A percentile compares a stretch with the other conserved stretches of the same genome.
These are phyloP conservation scores for Geopemphigus sp. DNA, from an alignment of 1,140 invertebrate species.

Conservation along the genomic window DNA sequence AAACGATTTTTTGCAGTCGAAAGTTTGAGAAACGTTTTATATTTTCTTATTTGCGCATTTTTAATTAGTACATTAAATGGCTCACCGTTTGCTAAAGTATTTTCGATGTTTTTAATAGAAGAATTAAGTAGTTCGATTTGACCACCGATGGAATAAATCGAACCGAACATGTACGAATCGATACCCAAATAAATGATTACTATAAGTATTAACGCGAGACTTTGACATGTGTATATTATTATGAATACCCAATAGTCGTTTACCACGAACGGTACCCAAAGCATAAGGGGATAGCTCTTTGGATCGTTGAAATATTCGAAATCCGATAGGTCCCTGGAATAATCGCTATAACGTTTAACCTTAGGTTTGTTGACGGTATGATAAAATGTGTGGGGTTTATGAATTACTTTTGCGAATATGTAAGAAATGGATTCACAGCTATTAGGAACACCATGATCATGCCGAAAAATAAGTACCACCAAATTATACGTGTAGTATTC, in stretches of 20 bases:
- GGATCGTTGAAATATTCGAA: constrained; percentile 23
- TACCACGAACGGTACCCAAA: constrained; percentile 25
- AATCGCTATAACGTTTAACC: too few relatives aligned
- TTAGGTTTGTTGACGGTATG: too few relatives aligned
- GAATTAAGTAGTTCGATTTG: constrained; percentile 29
- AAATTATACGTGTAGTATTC: background rate
- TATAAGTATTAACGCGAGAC: background rate
- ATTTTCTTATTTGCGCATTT: too few relatives aligned
- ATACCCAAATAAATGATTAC: background rate
- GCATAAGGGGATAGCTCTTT: background rate
- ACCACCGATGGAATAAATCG: constrained; percentile 15
- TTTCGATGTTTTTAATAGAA: background rate
- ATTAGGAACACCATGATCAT: background rate
- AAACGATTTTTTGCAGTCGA: too few relatives aligned
- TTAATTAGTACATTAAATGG: background rate
- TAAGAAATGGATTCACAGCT: background rate
- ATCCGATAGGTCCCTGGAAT: background rate
- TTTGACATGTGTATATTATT: background rate
- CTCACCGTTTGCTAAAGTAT: background rate
- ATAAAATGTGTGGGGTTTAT: background rate
- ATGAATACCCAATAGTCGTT: background rate
- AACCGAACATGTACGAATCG: constrained; percentile 4
- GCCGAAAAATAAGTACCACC: background rate
- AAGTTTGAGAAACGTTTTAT: too few relatives aligned
- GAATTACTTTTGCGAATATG: background rate